Evolutionary conservation across 2,797 vertebrate genomes (phyloP), one percentile per base, ranked within the genome.

Genomic region (Halcyon leucocephala): DNA sequence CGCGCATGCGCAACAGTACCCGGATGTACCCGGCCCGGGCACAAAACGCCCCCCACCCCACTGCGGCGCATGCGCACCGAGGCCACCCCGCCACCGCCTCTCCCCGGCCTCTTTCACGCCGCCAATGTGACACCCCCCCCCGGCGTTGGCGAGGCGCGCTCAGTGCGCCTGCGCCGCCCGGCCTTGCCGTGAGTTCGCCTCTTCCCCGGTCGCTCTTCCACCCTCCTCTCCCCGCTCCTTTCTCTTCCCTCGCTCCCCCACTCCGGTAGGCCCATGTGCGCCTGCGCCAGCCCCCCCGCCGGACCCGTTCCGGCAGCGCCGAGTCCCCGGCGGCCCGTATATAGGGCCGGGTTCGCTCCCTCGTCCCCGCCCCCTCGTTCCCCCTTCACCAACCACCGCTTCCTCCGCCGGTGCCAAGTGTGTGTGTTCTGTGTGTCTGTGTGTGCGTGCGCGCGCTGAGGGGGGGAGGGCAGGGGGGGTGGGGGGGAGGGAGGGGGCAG

Each of bases 121-220:
- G 15, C 61, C 73, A n/a, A 3, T 19, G n/a, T 26, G 4, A n/a
- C 60, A 82, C 33, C 33, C 33, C 33, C 48, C 24, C 57, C 77
- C 80, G 14, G 86, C 86, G 80, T 29, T 28, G 73, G 60, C 86
- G 82, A 67, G 55, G 48, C 29, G 54, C 15, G 9, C 41, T 67
- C 17, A 73, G 7, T 60, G 94, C 96, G 96, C 94, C 94, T 96
- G 97, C 97, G 96, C 96, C 46, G 46, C 71, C 3, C 3, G 61
- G 57, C 62, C 35, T 7, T 46, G 54, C 65, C 49, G 81, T 82
- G 85, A 91, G 93, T 81, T 39, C 70, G 33, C 57, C 49, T 29
- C 60, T 15, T 29, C 16, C 48, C n/a, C 25, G 22, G 52, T 88
- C 76, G 60, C 51, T 13, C 35, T 41, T 17, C 20, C 49, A 26